A percentile compares a stretch with the other conserved stretches of the same genome.
These are phyloP conservation scores for Pluvialis apricaria DNA, from an alignment of 2,113 vertebrate genomes.

Conservation along the genomic window DNA sequence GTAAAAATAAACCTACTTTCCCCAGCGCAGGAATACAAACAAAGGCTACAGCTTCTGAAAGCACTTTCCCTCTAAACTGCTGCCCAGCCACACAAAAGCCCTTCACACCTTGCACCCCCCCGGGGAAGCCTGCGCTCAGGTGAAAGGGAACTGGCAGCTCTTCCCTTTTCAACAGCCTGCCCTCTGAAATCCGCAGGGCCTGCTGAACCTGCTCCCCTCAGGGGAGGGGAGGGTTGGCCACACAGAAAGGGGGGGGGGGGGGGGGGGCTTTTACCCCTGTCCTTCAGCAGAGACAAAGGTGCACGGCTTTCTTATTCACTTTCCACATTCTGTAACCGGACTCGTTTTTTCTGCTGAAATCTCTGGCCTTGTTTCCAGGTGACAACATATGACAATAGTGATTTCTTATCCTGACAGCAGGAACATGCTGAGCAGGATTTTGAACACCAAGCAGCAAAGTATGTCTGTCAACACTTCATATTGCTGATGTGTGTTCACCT, in stretches of 20 bases:
- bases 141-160: not conserved
- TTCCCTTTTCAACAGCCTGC: not conserved
- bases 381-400: not conserved
- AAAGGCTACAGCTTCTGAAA: conserved; percentile 9
- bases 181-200: not conserved
- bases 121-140: not conserved
- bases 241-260: not conserved
- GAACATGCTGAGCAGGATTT: not conserved
- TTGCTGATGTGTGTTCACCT: not conserved
- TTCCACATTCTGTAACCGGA: not conserved
- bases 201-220: not conserved
- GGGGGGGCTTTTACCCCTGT: not conserved
- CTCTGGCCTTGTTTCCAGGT: not conserved
- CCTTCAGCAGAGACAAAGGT: not conserved
- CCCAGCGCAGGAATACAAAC: not conserved
- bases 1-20: conserved; percentile 53
- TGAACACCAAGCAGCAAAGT: not conserved
- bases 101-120: not conserved
- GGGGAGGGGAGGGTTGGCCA: not conserved
- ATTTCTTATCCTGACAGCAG: conserved; percentile 48
- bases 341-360: not conserved
- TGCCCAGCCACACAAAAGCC: conserved; percentile 27
- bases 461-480: not conserved
- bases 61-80: not conserved
- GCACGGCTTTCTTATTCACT: not conserved